Conservation (phyloP, 2,888 invertebrate genomes). For the Ennomos quercinarius region DNA sequence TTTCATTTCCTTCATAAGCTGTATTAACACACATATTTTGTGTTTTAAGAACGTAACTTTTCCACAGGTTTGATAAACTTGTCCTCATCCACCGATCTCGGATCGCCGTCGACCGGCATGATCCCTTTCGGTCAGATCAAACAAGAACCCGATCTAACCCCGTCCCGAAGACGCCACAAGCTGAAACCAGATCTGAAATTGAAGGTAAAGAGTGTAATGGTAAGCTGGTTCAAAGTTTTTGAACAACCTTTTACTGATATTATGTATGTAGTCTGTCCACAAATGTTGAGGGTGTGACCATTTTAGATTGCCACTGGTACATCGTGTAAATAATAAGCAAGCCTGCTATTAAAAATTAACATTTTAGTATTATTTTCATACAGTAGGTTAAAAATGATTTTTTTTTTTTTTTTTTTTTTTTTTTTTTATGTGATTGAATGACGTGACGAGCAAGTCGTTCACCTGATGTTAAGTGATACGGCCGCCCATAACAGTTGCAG, state of each 20-base stretch:
- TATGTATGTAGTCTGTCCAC: conserved; percentile 9
- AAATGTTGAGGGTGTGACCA: not conserved
- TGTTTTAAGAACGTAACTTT: not conserved
- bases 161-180: conserved; percentile 92
- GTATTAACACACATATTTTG: no score
- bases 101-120: conserved; percentile 62
- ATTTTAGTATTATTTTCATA: no score
- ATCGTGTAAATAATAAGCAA: no score
- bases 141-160: conserved; percentile 86
- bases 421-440: no score
- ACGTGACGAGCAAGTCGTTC: no score
- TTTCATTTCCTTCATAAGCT: no score
- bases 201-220: conserved; percentile 62
- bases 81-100: conserved; percentile 61
- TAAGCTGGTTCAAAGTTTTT: conserved; percentile 32
- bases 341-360: no score
- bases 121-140: conserved; percentile 78
- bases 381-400: no score
- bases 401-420: no score
- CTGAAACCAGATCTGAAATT: conserved; percentile 95
- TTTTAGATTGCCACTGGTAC: no score
- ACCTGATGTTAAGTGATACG: no score
- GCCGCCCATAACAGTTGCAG: no score
- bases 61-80: conserved; percentile 44
- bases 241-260: conserved; percentile 18